Base-by-base conservation (phyloP, 2,797 vertebrate genomes). In the Tauraco hartlaubi region DNA sequence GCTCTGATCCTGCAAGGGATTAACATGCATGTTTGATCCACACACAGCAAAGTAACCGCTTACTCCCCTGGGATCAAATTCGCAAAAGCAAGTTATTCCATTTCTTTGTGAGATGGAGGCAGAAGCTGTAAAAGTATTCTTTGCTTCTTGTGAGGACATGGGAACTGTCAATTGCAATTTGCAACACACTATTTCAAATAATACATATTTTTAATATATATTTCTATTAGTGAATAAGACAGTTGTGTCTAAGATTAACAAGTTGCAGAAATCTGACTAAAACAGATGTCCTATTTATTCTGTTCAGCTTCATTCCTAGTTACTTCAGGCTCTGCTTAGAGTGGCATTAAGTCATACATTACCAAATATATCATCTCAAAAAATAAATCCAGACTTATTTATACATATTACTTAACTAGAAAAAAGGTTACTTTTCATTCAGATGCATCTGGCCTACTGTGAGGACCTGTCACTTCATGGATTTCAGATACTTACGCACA, bases 311-410 rank as follows among this genome's bases (percentile, higher is more conserved):
- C 79, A 89, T 87, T 79, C 43, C 44, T 91, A 82, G 59, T 85
- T 91, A 92, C 91, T 95, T 87, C 48, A 79, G 63, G 64, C 20
- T 85, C 61, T 79, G 52, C 67, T 82, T 92, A 82, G 28, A 87
- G 63, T 44, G 29, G 12, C 66, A 75, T 86, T 72, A 71, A 61
- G 18, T 62, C 46, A 81, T 62, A 48, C 8, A 26, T 63, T 80
- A 85, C 61, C 28, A 94, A 93, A 72, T 64, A 73, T 9, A 92
- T 55, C 12, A 59, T 56, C 43, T 61, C 41, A 68, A 84, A 76
- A 75, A 92, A 86, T 63, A 92, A 93, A 75, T 68, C 33, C 77
- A 48, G 64, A 78, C 35, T 67, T 85, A 88, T 31, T 92, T 79
- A 63, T 78, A 72, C 20, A 44, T 20, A 59, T 71, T 69, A 28